Evolutionary conservation across 2,888 invertebrate genomes (phyloP).

Genomic region (Tetanocera ferruginea): DNA sequence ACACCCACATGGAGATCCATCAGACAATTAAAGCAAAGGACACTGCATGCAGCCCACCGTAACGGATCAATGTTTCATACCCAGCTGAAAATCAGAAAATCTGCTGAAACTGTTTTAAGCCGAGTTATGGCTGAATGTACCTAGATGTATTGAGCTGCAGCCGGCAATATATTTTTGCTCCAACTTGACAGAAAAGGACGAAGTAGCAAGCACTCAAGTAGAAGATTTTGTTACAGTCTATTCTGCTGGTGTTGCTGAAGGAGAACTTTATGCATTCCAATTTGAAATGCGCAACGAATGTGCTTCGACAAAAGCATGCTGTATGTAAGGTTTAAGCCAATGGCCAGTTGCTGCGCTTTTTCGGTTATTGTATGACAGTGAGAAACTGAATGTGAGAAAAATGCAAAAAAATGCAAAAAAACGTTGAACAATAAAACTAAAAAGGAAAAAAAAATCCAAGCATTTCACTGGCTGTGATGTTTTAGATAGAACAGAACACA

Average conservation of each 20-base stretch:
- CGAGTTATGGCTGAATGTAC: background rate
- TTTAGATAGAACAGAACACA: no score
- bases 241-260: background rate
- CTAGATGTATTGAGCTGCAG: slow-evolving; percentile 9
- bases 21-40: background rate
- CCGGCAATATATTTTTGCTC: background rate
- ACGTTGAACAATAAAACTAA: no score
- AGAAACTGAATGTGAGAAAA: background rate
- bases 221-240: background rate
- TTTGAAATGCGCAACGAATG: slow-evolving; percentile 30
- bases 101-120: slow-evolving; percentile 27
- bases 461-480: no score
- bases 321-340: no score
- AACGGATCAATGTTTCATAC: slow-evolving; percentile 43
- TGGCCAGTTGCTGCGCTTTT: background rate
- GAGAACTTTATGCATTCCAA: background rate
- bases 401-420: background rate
- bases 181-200: background rate
- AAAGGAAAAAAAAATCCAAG: background rate
- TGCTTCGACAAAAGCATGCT: background rate
- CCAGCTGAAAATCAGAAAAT: slow-evolving; percentile 32
- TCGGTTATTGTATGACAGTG: background rate
- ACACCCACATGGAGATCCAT: background rate
- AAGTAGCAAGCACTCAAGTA: background rate
- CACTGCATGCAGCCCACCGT: slow-evolving; percentile 36